These are phyloP conservation scores for Dendropsophus ebraccatus DNA, from an alignment of 2,113 vertebrate species.

Conservation along the genomic window DNA sequence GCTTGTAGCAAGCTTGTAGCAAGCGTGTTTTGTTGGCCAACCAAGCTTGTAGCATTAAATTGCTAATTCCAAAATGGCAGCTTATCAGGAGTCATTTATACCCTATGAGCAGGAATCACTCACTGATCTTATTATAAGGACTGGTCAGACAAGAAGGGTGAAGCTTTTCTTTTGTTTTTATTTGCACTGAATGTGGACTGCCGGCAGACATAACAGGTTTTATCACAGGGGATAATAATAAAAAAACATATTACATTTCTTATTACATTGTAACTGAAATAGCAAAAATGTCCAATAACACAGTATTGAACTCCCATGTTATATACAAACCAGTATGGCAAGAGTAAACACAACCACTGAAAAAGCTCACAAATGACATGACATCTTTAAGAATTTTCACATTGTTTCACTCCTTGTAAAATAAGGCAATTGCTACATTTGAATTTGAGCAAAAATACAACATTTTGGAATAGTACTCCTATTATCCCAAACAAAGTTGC, in stretches of 20 bases:
- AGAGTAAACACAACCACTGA: conserved; percentile 22
- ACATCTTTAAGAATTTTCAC: neutral
- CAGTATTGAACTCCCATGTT: conserved; percentile 39
- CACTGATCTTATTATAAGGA: neutral
- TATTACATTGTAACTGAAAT: conserved; percentile 48
- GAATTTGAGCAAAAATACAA: neutral
- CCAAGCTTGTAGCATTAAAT: too few species aligned
- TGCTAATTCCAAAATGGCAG: too few species aligned
- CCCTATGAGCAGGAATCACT: neutral
- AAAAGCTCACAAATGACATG: conserved; percentile 14
- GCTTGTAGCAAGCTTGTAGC: too few species aligned
- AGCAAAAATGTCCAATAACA: conserved; percentile 37
- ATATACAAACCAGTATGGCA: conserved; percentile 28
- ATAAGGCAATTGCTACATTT: conserved; percentile 34
- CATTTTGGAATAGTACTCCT: neutral
- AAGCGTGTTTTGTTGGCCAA: too few species aligned
- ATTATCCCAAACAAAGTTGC: neutral
- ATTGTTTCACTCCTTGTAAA: conserved; percentile 30
- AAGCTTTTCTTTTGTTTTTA: conserved; percentile 20
- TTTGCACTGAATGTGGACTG: conserved; percentile 28
- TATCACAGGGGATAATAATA: conserved; percentile 16
- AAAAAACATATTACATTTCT: conserved; percentile 21
- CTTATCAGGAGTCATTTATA: neutral
- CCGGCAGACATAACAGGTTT: conserved; percentile 8
- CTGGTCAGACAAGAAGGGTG: neutral